Evolutionary conservation across 2,888 invertebrate species (phyloP), one percentile per base, ranked within the genome.

Genomic region (Cotesia congregata): DNA sequence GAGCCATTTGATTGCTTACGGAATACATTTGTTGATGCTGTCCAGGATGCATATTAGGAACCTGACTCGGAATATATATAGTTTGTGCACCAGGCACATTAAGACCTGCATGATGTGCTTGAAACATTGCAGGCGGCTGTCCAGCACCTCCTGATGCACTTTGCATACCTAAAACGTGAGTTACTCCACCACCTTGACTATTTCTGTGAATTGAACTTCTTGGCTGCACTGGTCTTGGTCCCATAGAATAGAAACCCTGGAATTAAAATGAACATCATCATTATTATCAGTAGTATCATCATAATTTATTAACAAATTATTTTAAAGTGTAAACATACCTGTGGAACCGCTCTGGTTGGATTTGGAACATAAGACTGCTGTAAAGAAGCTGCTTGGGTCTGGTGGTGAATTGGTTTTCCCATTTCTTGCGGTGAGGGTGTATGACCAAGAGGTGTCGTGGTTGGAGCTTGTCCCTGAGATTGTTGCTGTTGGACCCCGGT

Each of bases 401-500:
- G 88, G 20, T 88, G 78, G 79, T 89, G 89, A 12, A 86, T 83
- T 78, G 86, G 88, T 80, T 89, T 89, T 74, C 87, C 87, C 89
- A 89, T 89, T 81, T 89, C 89, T 80, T 86, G 87, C 7, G 86
- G 84, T 59, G 86, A 84, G 0, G 86, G 84, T 6, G 86, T 86
- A 75, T 88, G 88, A 12, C 87, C 85, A 2, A 87, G 86, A 4
- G 88, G 86, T 75, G 89, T 86, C 2, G 87, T 85, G 6, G 86
- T 86, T 9, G 86, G 87, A 20, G 85, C 83, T 65, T 88, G 85
- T 68, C 86, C 88, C 78, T 88, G 88, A n/a, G 84, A 81, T 67
- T 85, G 85, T 78, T 88, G 88, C 9, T 83, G 78, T 69, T 87
- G 88, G 30, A 87, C 86, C 38, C 87, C 88, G 0, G 87, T 86